These are phyloP conservation scores for Macrotis lagotis DNA, from an alignment of 2,113 vertebrate species.

Conservation along the genomic window DNA sequence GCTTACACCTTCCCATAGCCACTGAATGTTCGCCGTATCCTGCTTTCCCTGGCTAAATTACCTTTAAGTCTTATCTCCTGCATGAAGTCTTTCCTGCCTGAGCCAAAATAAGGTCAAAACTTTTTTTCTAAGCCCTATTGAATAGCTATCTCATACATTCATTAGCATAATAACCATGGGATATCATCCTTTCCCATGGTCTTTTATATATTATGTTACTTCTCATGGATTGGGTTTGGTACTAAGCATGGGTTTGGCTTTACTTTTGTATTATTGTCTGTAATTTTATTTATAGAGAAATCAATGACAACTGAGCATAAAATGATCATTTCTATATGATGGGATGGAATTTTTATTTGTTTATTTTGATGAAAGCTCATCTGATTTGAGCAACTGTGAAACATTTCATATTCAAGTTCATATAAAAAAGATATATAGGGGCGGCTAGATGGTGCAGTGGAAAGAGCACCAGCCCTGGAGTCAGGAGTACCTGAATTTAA, in stretches of 20 bases:
- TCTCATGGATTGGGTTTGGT: not conserved
- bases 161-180: slow-evolving; percentile 1
- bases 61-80: slow-evolving; percentile 15
- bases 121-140: slow-evolving; percentile 13
- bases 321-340: not conserved
- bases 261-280: not conserved
- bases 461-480: too few species aligned
- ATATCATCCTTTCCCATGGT: not conserved
- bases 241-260: not conserved
- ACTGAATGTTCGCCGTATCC: slow-evolving; percentile 1
- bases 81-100: slow-evolving; percentile 8
- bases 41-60: not conserved
- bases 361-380: not conserved
- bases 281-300: not conserved
- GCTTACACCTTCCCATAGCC: not conserved
- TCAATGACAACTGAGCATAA: not conserved
- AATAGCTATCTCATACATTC: not conserved
- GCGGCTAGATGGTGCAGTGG: too few species aligned
- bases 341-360: not conserved
- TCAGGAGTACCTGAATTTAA: too few species aligned
- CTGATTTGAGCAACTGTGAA: not conserved
- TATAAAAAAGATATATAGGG: not conserved
- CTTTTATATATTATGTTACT: not conserved
- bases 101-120: slow-evolving; percentile 13
- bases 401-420: slow-evolving; percentile 1